phyloP scores from a whole-genome alignment of 92 coral and sea anemone genomes.

The Galaxea fascicularis region DNA sequence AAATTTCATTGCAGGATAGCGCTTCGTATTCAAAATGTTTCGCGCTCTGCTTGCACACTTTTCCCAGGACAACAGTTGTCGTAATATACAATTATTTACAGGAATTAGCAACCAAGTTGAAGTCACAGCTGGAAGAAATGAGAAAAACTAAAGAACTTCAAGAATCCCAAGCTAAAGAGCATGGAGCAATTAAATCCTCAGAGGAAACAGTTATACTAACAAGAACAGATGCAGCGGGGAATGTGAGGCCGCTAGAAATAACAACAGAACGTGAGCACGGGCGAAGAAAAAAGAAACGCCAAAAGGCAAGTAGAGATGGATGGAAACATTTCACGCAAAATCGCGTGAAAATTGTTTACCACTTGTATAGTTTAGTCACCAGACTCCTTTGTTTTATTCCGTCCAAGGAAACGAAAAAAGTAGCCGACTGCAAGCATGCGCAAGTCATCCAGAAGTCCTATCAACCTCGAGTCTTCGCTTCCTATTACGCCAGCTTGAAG shows the following conservation, averaged over 20 bases:
- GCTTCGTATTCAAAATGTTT: no score
- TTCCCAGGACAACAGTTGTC: background rate
- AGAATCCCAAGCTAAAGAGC: conserved; percentile 56
- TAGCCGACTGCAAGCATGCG: no score
- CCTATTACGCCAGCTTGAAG: no score
- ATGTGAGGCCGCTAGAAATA: conserved; percentile 86
- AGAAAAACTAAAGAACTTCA: conserved; percentile 84
- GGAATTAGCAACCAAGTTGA: conserved; percentile 88
- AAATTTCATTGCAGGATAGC: no score
- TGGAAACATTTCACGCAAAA: background rate
- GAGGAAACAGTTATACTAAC: conserved; percentile 86
- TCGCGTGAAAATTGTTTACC: no score
- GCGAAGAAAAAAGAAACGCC: conserved; percentile 81
- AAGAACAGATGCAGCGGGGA: conserved; percentile 90
- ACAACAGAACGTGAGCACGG: conserved; percentile 61
- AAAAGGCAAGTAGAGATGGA: conserved; percentile 60
- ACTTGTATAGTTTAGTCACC: no score
- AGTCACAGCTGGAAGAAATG: conserved; percentile 82
- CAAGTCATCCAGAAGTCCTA: no score
- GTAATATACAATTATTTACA: conserved; percentile 9
- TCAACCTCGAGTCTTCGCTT: no score
- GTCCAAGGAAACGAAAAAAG: no score
- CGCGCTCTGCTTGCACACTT: no score
- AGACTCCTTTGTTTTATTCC: no score
- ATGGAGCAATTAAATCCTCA: conserved; percentile 4